Evolutionary conservation across 2,113 vertebrate species (phyloP).

Genomic region (Oncorhynchus keta): DNA sequence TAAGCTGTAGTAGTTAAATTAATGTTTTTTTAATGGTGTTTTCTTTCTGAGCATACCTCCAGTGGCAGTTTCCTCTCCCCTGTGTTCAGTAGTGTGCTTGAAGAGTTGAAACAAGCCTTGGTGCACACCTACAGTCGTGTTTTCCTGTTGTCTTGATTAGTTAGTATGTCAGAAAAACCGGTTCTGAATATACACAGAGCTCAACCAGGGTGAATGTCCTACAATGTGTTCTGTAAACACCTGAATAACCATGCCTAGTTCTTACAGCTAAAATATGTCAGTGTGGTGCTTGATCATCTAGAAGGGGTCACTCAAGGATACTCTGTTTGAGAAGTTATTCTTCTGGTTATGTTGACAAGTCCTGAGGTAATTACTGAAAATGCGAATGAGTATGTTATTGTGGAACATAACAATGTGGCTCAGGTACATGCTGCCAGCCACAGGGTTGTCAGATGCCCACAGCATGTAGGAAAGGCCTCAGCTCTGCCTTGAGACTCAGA

Average conservation of each 20-base stretch:
- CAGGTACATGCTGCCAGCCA: not conserved
- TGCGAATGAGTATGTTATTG: not conserved
- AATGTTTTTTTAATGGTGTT: not conserved
- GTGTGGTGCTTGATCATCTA: too few species aligned
- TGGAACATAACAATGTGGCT: not conserved
- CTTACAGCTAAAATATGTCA: too few species aligned
- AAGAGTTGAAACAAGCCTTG: constrained; percentile 17
- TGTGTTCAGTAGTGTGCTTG: constrained; percentile 13
- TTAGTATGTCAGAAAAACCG: constrained; percentile 19
- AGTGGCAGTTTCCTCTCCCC: not conserved
- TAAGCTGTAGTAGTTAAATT: constrained; percentile 59
- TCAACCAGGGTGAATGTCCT: constrained; percentile 18
- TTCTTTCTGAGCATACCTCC: constrained; percentile 7
- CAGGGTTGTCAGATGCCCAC: not conserved
- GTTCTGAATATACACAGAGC: constrained; percentile 26
- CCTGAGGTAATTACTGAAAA: too few species aligned
- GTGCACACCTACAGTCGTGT: too few species aligned
- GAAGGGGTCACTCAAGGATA: too few species aligned
- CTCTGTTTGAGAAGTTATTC: too few species aligned
- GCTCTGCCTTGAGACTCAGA: constrained; percentile 12
- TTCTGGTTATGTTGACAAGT: too few species aligned
- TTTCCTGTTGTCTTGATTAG: constrained; percentile 20
- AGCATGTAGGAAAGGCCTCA: constrained; percentile 21
- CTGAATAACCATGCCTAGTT: not conserved
- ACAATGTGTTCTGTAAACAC: constrained; percentile 1